Evolutionary conservation across 2,888 invertebrate genomes (phyloP), one percentile per base, ranked within the genome.

Genomic region (Agrotis ipsilon): DNA sequence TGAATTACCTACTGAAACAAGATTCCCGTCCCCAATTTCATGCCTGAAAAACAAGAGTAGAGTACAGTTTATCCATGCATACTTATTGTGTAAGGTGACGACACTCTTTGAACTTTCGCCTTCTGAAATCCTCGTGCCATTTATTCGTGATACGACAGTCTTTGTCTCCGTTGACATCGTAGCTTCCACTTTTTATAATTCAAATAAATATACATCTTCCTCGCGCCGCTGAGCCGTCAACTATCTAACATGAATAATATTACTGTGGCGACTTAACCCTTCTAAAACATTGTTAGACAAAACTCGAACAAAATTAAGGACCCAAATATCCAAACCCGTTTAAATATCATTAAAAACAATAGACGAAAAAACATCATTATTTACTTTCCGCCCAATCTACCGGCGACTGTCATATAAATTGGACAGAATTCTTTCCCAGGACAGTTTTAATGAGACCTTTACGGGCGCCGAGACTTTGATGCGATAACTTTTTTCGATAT

Each of bases 401-500:
- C 89, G 82, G 89, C 87, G 90, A 91, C 93, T 92, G 90, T 90
- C 93, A 93, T 91, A 93, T 93, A 95, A 94, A 96, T 94, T 95
- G 94, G 91, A 92, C 82, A 86, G 92, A 93, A 94, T 95, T 93
- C 93, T 90, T 92, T 92, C 91, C 92, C 93, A 93, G 94, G 94
- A 94, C 93, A 93, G 92, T 94, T 95, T 95, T 96, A 95, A 96
- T 95, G 95, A 95, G 94, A 93, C 93, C 94, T 95, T 93, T 91
- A 92, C 92, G 90, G 90, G 87, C 91, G 89, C 89, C 85, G 90
- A 89, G 92, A 94, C 94, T 94, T 94, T 94, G 94, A 94, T 94
- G 93, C 93, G 93, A 94, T 94, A 95, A 95, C 94, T 95, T 96
- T 94, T 94, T 95, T 94, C 92, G 92, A 94, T 94, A 94, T 94